These are phyloP conservation scores for Caenorhabditis sp. DNA, from an alignment of 2,888 invertebrate genomes.

Conservation along the genomic window DNA sequence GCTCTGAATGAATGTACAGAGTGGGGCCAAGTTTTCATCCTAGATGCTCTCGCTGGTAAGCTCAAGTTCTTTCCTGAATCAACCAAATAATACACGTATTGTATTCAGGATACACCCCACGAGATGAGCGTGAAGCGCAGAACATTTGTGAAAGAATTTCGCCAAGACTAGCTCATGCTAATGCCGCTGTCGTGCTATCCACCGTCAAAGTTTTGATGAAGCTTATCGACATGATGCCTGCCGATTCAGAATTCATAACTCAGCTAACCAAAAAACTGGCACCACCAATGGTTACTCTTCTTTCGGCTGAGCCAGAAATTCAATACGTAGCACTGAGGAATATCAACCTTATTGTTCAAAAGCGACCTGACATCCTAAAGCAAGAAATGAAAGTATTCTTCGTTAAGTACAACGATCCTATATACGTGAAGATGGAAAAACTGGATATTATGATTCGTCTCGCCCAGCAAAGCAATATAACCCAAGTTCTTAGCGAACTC, in stretches of 20 bases:
- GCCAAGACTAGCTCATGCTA: constrained; percentile 97
- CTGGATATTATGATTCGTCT: constrained; percentile 99
- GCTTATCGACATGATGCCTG: constrained; percentile 96
- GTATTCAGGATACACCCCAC: constrained; percentile 89
- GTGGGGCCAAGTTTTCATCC: constrained; percentile 88
- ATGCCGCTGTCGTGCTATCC: constrained; percentile 98
- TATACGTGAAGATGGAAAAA: constrained; percentile 99
- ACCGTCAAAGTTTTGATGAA: constrained; percentile 99
- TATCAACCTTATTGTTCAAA: constrained; percentile 99
- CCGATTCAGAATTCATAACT: constrained; percentile 94
- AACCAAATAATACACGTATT: background rate
- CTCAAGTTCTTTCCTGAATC: background rate
- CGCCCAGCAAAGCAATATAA: constrained; percentile 97
- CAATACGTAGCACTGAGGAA: constrained; percentile 98
- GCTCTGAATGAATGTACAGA: constrained; percentile 99
- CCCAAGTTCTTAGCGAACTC: constrained; percentile 96
- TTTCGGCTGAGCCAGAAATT: constrained; percentile 98
- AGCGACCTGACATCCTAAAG: constrained; percentile 96
- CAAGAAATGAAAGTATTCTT: constrained; percentile 99
- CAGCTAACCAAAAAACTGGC: constrained; percentile 97
- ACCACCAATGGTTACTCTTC: constrained; percentile 97
- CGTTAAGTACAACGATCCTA: constrained; percentile 99
- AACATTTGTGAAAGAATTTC: constrained; percentile 90
- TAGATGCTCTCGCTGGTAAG: constrained; percentile 94
- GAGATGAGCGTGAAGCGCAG: constrained; percentile 98